Conservation (phyloP, 35 echinoderm and acorn worm species). For the Ophiothrix spiculata region DNA sequence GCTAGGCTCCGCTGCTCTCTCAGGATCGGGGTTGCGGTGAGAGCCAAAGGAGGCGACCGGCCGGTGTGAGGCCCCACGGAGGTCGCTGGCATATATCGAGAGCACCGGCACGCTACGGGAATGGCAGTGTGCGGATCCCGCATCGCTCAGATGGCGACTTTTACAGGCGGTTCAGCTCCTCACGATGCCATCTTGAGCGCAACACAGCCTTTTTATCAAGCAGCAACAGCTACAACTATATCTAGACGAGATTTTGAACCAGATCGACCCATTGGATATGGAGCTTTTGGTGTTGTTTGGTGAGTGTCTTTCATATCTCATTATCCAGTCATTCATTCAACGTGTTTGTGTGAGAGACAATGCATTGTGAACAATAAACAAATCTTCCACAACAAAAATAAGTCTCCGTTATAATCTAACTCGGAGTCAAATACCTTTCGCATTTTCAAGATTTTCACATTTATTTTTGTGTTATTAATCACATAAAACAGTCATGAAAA, state of each 20-base stretch:
- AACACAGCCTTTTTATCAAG: constrained; percentile 93
- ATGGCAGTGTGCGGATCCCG: constrained; percentile 97
- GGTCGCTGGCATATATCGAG: constrained; percentile 19
- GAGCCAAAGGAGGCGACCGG: constrained; percentile 16
- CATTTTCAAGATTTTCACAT: too few species aligned
- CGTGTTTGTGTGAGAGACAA: too few species aligned
- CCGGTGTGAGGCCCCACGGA: constrained; percentile 20
- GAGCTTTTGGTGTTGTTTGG: constrained; percentile 99
- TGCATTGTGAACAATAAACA: too few species aligned
- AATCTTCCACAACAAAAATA: too few species aligned
- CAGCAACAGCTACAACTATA: constrained; percentile 61
- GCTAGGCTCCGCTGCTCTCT: constrained; percentile 13
- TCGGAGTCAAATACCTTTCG: too few species aligned
- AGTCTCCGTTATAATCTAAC: too few species aligned
- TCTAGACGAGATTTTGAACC: constrained; percentile 95
- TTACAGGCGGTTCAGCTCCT: constrained; percentile 66
- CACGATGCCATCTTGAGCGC: constrained; percentile 96
- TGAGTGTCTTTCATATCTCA: constrained; percentile 55
- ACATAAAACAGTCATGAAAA: too few species aligned
- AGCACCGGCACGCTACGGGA: constrained; percentile 39
- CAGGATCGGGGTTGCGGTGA: neutral
- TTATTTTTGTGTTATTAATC: too few species aligned
- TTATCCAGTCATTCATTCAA: constrained; percentile 8
- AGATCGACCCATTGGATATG: constrained; percentile 98
- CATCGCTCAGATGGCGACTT: constrained; percentile 89